phyloP scores from a whole-genome alignment of 2,888 invertebrate genomes.

The Scaptomyza flava region DNA sequence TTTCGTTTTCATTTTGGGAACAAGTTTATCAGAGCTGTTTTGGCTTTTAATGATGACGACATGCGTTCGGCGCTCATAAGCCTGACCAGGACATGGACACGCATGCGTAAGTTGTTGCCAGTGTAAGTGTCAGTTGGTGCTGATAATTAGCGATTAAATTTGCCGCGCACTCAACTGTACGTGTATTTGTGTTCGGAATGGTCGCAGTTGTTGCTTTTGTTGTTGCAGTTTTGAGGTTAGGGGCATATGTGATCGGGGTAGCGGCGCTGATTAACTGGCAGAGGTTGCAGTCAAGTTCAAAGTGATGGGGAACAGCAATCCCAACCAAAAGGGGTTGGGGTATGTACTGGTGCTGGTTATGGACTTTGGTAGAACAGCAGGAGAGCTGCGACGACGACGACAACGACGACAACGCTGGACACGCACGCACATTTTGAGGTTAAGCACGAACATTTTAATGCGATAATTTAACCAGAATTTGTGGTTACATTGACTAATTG shows the following conservation, averaged over 20 bases:
- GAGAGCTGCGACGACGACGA: slow-evolving; percentile 26
- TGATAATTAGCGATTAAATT: slow-evolving; percentile 79
- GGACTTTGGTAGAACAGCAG: slow-evolving; percentile 43
- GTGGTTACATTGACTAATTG: slow-evolving; percentile 84
- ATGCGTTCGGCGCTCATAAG: slow-evolving; percentile 64
- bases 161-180: slow-evolving; percentile 68
- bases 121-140: slow-evolving; percentile 78
- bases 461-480: slow-evolving; percentile 84
- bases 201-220: slow-evolving; percentile 10
- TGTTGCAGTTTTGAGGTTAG: slow-evolving; percentile 45
- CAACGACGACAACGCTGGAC: slow-evolving; percentile 22
- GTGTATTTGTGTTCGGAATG: slow-evolving; percentile 17
- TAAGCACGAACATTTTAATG: slow-evolving; percentile 84
- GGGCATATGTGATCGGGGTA: slow-evolving; percentile 47
- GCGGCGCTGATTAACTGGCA: slow-evolving; percentile 75
- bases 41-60: slow-evolving; percentile 58
- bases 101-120: slow-evolving; percentile 80
- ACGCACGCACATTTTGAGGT: slow-evolving; percentile 80
- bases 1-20: background rate
- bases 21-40: background rate
- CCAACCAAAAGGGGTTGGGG: slow-evolving; percentile 16
- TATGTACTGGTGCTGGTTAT: slow-evolving; percentile 4
- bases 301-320: slow-evolving; percentile 45
- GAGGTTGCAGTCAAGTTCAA: slow-evolving; percentile 69
- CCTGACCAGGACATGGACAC: slow-evolving; percentile 64